Evolutionary conservation across 2,888 invertebrate species (phyloP).

Genomic region (Drosophila cognata): DNA sequence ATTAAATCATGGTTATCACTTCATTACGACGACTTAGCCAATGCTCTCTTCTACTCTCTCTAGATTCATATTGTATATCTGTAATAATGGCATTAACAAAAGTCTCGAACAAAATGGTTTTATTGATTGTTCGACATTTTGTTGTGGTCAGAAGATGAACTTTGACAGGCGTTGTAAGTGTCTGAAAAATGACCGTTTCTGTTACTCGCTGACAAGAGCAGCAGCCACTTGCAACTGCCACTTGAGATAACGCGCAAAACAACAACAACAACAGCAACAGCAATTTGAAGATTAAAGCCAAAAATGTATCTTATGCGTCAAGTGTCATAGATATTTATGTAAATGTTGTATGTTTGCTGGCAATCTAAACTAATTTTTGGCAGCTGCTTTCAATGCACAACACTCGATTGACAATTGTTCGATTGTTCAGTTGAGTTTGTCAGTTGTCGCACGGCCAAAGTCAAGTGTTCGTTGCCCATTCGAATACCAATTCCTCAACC

Average conservation of each 20-base stretch:
- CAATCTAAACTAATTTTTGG: constrained; percentile 43
- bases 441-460: constrained; percentile 35
- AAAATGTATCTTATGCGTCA: not conserved
- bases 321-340: constrained; percentile 24
- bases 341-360: not conserved
- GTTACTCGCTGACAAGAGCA: not conserved
- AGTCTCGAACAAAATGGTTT: not conserved
- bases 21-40: not conserved
- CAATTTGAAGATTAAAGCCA: not conserved
- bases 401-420: constrained; percentile 32
- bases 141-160: constrained; percentile 3
- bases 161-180: constrained; percentile 4
- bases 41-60: not conserved
- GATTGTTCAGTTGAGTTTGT: constrained; percentile 19
- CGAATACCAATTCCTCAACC: constrained; percentile 23
- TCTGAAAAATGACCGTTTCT: constrained; percentile 7
- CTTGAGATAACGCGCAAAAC: constrained; percentile 21
- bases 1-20: not conserved
- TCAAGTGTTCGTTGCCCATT: constrained; percentile 30
- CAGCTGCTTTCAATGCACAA: constrained; percentile 35
- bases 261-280: constrained; percentile 5
- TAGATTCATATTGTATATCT: not conserved
- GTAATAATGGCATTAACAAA: not conserved
- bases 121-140: not conserved
- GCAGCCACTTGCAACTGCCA: constrained; percentile 26